Conservation (phyloP, 2,888 invertebrate species). For the Aporophyla nigra region DNA sequence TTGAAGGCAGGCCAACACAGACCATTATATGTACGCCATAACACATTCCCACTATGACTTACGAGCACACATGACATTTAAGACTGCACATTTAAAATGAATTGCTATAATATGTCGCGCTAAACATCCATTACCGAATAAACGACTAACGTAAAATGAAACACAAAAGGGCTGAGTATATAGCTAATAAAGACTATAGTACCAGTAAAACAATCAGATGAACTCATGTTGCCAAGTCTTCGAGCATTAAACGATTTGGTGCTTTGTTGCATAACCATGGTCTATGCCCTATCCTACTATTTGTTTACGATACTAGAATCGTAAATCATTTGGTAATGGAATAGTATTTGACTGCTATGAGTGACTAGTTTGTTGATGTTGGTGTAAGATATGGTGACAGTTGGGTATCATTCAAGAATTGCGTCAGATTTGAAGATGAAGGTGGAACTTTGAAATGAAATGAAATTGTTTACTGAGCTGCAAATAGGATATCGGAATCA, state of each 20-base stretch:
- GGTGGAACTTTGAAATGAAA: slow-evolving; percentile 3
- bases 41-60: slow-evolving; percentile 56
- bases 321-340: slow-evolving; percentile 47
- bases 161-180: slow-evolving; percentile 66
- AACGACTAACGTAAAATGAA: slow-evolving; percentile 75
- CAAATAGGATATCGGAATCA: not conserved
- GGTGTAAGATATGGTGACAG: slow-evolving; percentile 29
- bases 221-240: slow-evolving; percentile 75
- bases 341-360: slow-evolving; percentile 20
- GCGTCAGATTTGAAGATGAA: not conserved
- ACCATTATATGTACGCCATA: slow-evolving; percentile 43
- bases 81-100: slow-evolving; percentile 61
- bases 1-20: slow-evolving; percentile 54
- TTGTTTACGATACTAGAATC: slow-evolving; percentile 50
- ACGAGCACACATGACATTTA: slow-evolving; percentile 60
- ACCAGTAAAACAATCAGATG: slow-evolving; percentile 73
- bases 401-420: slow-evolving; percentile 43
- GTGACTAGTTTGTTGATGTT: slow-evolving; percentile 30
- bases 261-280: slow-evolving; percentile 50
- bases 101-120: slow-evolving; percentile 70
- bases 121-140: slow-evolving; percentile 67
- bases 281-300: slow-evolving; percentile 33
- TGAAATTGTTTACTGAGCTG: not conserved
- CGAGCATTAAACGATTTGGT: slow-evolving; percentile 66
- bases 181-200: slow-evolving; percentile 70